Base-by-base conservation (phyloP, 2,888 invertebrate genomes). In the Lycia hirtaria region DNA sequence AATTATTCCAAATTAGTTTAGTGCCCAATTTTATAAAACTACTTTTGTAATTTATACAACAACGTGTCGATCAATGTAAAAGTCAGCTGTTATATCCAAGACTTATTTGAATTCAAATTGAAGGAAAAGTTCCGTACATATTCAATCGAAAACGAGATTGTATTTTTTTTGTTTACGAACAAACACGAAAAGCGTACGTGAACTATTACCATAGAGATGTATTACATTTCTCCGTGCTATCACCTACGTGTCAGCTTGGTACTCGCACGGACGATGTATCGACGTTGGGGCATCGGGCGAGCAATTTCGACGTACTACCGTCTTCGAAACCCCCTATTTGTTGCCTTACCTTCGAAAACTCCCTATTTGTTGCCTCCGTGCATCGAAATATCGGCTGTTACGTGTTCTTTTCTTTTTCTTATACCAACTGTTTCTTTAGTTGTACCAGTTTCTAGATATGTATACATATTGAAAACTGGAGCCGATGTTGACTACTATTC, bases 301-400 rank as follows among this genome's bases (percentile, higher is more conserved):
- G 65, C 75, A 79, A 81, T 83, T 82, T 84, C 68, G 69, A 67
- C 75, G 73, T 72, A 76, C 76, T 71, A 81, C 81, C 45, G 81
- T 85, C 80, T 79, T 76, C 76, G 73, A 80, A 82, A 81, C 51
- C 83, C 80, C 80, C 81, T 82, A 85, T 87, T 85, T 83, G 81
- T 81, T 78, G 26, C 24, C 47, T 47, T 47, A 33, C 47, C 80
- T 79, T 75, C 77, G 74, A 81, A 41, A 82, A 82, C 50, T 82
- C 79, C 80, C 81, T 82, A 85, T 87, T 85, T 83, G 81, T 81
- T 79, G 33, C 35, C 72, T 73, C 71, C 86, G 87, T 87, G 87
- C 87, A 86, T 76, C 74, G 79, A 73, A 76, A 73, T 80, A 75
- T 76, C 72, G 75, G 57, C 52, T 61, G 51, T 56, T 54, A 19